Evolutionary conservation across 2,113 vertebrate species (phyloP).

Genomic region (Platycercus adscitus): DNA sequence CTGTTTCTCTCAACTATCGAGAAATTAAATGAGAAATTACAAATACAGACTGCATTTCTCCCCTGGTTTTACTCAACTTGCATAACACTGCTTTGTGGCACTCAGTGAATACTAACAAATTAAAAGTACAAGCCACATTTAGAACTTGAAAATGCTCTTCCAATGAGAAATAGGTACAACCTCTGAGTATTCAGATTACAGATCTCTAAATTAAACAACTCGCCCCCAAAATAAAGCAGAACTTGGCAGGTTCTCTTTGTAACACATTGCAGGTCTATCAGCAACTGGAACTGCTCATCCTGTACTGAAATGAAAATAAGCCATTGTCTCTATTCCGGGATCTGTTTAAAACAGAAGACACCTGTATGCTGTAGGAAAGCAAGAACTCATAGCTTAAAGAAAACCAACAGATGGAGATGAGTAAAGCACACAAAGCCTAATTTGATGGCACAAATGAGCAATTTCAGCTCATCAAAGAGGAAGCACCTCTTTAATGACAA

Average conservation of each 20-base stretch:
- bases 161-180: background rate
- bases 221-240: background rate
- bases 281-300: background rate
- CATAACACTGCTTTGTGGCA: background rate
- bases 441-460: constrained; percentile 40
- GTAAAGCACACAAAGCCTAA: background rate
- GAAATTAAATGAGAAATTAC: background rate
- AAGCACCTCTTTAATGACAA: constrained; percentile 55
- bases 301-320: constrained; percentile 4
- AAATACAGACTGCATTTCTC: background rate
- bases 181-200: background rate
- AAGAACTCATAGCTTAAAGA: constrained; percentile 35
- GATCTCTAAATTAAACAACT: background rate
- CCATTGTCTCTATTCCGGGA: constrained; percentile 16
- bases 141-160: background rate
- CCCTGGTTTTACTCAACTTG: background rate
- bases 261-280: background rate
- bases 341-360: constrained; percentile 30
- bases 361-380: constrained; percentile 44
- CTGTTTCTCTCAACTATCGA: background rate
- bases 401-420: constrained; percentile 47
- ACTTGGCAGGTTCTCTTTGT: background rate
- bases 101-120: background rate
- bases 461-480: constrained; percentile 48
- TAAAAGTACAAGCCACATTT: background rate